phyloP scores from a whole-genome alignment of 2,797 vertebrate genomes.

The Urophycis tenuis region DNA sequence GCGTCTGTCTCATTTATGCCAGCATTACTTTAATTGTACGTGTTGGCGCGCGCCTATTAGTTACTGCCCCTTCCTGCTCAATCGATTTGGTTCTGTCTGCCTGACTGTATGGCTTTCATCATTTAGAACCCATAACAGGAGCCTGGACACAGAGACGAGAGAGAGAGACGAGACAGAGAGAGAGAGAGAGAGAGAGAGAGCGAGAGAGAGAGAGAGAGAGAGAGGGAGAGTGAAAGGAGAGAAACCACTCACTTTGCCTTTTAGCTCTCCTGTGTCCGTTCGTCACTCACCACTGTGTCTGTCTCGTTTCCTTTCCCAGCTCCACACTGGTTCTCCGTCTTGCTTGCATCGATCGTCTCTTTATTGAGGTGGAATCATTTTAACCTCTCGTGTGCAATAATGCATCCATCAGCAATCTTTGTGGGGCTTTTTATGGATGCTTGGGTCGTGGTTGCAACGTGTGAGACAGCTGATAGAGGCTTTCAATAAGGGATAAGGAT shows the following conservation, averaged over 20 bases:
- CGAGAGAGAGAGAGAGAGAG: conserved; percentile 7
- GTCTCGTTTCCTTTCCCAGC: not conserved
- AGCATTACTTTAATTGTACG: no score
- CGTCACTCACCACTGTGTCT: not conserved
- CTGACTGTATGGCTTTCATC: no score
- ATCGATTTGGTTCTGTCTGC: no score
- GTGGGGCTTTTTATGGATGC: not conserved
- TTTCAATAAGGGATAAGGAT: not conserved
- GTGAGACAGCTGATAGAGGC: not conserved
- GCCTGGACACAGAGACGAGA: not conserved
- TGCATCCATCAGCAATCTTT: no score
- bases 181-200: conserved; percentile 5
- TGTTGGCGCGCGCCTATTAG: no score
- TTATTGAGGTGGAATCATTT: not conserved
- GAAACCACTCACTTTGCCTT: not conserved
- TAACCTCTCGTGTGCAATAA: no score
- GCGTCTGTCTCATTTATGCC: no score
- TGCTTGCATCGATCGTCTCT: not conserved
- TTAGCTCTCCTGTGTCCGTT: not conserved
- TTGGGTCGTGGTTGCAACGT: not conserved
- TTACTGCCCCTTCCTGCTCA: no score
- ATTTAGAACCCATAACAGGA: not conserved
- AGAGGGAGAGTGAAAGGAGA: conserved; percentile 4
- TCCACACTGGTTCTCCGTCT: not conserved
- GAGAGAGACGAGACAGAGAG: conserved; percentile 3